Conservation (phyloP, 30 jellyfish, hydroid and myxozoan genomes). For the Aurelia aurita region DNA sequence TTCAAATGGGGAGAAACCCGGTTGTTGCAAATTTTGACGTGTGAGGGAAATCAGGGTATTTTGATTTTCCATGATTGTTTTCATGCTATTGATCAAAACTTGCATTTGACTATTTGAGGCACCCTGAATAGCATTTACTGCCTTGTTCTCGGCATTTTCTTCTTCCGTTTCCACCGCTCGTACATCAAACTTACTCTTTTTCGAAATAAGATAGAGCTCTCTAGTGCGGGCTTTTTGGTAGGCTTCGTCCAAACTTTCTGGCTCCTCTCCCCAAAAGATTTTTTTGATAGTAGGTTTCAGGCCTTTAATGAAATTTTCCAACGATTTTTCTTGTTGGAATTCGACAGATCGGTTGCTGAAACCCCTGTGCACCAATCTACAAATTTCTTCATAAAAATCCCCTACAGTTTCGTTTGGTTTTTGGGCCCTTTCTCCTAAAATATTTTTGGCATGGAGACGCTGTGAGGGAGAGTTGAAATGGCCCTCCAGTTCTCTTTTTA, state of each 20-base stretch:
- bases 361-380: too few relatives aligned
- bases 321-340: too few relatives aligned
- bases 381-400: not conserved
- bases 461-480: too few relatives aligned
- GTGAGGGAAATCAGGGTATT: constrained; percentile 1
- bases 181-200: not conserved
- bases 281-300: constrained; percentile 14
- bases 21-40: not conserved
- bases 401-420: constrained; percentile 15
- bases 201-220: not conserved
- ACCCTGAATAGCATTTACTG: too few relatives aligned
- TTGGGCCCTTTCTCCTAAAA: not conserved
- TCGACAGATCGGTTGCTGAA: too few relatives aligned
- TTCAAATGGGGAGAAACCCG: too few relatives aligned
- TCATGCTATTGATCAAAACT: constrained; percentile 7
- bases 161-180: not conserved
- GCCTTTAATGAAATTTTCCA: constrained; percentile 14
- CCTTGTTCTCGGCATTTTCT: too few relatives aligned
- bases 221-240: constrained; percentile 16
- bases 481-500: too few relatives aligned
- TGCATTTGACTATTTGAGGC: too few relatives aligned
- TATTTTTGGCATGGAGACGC: constrained; percentile 5
- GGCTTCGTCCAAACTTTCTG: constrained; percentile 2
- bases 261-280: too few relatives aligned
- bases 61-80: constrained; percentile 19